Conservation (phyloP, 2,113 vertebrate species). For the Caloenas nicobarica region DNA sequence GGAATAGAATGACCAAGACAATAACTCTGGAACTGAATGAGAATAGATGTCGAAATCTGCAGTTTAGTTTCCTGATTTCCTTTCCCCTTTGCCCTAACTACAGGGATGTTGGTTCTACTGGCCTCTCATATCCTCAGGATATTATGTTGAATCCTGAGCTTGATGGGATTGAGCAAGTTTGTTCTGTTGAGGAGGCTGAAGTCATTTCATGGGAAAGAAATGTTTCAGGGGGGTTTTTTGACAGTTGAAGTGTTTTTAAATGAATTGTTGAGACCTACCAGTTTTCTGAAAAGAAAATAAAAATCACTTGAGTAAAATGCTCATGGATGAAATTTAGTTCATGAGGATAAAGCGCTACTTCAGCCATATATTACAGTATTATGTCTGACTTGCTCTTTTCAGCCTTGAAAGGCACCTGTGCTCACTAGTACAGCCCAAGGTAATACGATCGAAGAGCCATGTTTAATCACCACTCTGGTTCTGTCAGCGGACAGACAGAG, state of each 20-base stretch:
- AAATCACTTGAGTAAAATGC: background rate
- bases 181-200: background rate
- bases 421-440: background rate
- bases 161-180: background rate
- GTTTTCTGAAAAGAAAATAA: background rate
- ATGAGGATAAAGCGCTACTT: background rate
- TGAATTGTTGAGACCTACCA: background rate
- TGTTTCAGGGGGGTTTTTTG: background rate
- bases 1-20: background rate
- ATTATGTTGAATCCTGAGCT: background rate
- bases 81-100: background rate
- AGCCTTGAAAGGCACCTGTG: background rate
- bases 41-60: background rate
- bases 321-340: background rate
- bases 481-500: background rate
- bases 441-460: fast-evolving
- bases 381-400: background rate
- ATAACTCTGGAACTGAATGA: background rate
- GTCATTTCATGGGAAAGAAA: background rate
- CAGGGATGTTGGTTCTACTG: background rate
- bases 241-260: background rate
- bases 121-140: background rate
- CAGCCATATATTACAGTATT: background rate
- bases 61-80: background rate
- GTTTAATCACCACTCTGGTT: background rate